A percentile compares a stretch with the other conserved stretches of the same genome.
phyloP scores from a whole-genome alignment of 2,113 vertebrate genomes.

The Anser brachyrhynchus region DNA sequence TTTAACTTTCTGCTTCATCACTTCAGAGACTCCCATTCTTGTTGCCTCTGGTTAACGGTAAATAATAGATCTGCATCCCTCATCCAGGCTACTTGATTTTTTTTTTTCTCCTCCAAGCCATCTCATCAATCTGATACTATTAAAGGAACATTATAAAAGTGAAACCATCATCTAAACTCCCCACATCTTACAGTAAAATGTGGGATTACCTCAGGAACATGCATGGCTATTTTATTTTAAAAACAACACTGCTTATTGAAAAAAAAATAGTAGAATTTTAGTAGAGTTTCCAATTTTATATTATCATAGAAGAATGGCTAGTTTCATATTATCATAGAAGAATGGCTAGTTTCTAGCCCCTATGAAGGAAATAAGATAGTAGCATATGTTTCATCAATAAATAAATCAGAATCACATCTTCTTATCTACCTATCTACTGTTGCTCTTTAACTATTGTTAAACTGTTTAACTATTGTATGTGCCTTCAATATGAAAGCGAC shows the following conservation, averaged over 20 bases:
- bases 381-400: background rate
- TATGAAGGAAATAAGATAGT: background rate
- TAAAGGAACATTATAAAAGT: background rate
- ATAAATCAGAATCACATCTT: background rate
- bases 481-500: background rate
- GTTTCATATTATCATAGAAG: background rate
- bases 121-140: background rate
- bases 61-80: background rate
- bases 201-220: background rate
- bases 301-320: background rate
- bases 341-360: background rate
- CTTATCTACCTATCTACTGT: background rate
- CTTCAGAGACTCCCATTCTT: background rate
- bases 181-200: background rate
- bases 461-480: background rate
- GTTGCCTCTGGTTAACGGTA: background rate
- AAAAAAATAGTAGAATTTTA: background rate
- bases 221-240: background rate
- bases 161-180: background rate
- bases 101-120: background rate
- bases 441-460: background rate
- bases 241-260: background rate
- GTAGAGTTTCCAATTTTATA: background rate
- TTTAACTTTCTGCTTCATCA: constrained; percentile 5
- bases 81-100: background rate